Evolutionary conservation across 1,140 invertebrate species (phyloP).

Genomic region (Plutomurus gul): DNA sequence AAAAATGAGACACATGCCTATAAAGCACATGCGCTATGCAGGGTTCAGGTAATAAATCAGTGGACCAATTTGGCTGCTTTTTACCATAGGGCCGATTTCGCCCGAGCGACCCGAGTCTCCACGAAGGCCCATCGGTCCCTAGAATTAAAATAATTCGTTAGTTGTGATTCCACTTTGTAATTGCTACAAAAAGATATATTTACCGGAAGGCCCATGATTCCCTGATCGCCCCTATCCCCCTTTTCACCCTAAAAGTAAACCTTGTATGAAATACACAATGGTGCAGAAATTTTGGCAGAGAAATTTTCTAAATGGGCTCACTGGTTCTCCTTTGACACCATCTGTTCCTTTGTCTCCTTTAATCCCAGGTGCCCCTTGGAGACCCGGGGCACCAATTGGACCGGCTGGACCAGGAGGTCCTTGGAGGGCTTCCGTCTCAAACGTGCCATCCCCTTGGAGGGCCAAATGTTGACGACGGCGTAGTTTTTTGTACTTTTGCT

Average conservation of each 20-base stretch:
- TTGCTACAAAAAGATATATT: no score
- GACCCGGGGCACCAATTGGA: slow-evolving; percentile 62
- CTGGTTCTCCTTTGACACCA: slow-evolving; percentile 80
- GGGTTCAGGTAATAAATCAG: not conserved
- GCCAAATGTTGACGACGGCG: slow-evolving; percentile 72
- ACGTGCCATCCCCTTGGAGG: slow-evolving; percentile 49
- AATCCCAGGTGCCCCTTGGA: slow-evolving; percentile 82
- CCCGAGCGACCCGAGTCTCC: slow-evolving; percentile 72
- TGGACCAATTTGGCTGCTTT: slow-evolving; percentile 4
- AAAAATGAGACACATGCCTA: slow-evolving; percentile 4
- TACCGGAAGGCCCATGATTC: slow-evolving; percentile 93
- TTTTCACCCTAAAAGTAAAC: slow-evolving; percentile 74
- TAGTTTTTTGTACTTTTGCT: slow-evolving; percentile 87
- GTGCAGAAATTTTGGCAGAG: not conserved
- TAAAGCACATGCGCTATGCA: slow-evolving; percentile 16
- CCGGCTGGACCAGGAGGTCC: slow-evolving; percentile 80
- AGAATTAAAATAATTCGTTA: slow-evolving; percentile 33
- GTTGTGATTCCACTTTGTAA: slow-evolving; percentile 62
- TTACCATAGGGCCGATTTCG: slow-evolving; percentile 40
- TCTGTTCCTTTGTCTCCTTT: slow-evolving; percentile 85
- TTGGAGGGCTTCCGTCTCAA: slow-evolving; percentile 44
- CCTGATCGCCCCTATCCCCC: slow-evolving; percentile 85
- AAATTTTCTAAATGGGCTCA: not conserved
- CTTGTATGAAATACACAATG: not conserved
- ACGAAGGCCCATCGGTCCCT: slow-evolving; percentile 87